Evolutionary conservation across 2,888 invertebrate species (phyloP).

Genomic region (Ariolimax columbianus): DNA sequence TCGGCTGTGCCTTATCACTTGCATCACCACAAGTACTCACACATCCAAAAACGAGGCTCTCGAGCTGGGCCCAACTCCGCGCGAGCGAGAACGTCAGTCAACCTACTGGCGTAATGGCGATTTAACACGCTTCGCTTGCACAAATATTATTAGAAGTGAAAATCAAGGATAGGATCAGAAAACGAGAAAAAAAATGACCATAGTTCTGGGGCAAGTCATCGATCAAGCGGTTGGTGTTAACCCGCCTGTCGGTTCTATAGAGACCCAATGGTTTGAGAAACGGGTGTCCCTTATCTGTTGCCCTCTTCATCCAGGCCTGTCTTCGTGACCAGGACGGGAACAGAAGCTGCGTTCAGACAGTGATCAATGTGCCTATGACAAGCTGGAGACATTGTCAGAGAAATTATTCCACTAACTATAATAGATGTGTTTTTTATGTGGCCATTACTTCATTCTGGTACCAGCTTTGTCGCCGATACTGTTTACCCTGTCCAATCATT

Average conservation of each 20-base stretch:
- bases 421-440: slow-evolving; percentile 36
- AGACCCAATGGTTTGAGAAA: slow-evolving; percentile 8
- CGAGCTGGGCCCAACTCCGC: background rate
- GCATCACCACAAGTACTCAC: background rate
- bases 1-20: background rate
- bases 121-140: slow-evolving; percentile 21
- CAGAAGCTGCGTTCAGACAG: slow-evolving; percentile 2
- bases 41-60: background rate
- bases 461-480: background rate
- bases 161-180: slow-evolving; percentile 8
- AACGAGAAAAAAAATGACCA: slow-evolving; percentile 27
- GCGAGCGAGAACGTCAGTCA: background rate
- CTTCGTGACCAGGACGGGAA: background rate
- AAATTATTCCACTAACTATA: slow-evolving; percentile 34
- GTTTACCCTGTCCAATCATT: background rate
- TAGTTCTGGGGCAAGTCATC: slow-evolving; percentile 27
- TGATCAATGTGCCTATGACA: slow-evolving; percentile 16
- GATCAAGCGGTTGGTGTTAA: slow-evolving; percentile 8
- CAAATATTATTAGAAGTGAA: slow-evolving; percentile 29
- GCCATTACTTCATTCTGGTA: slow-evolving; percentile 12
- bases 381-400: slow-evolving; percentile 12
- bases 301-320: background rate
- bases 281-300: slow-evolving; percentile 6
- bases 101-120: background rate
- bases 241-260: slow-evolving; percentile 20